phyloP scores from a whole-genome alignment of 2,888 invertebrate species.

The Ypsolopha scabrella region DNA sequence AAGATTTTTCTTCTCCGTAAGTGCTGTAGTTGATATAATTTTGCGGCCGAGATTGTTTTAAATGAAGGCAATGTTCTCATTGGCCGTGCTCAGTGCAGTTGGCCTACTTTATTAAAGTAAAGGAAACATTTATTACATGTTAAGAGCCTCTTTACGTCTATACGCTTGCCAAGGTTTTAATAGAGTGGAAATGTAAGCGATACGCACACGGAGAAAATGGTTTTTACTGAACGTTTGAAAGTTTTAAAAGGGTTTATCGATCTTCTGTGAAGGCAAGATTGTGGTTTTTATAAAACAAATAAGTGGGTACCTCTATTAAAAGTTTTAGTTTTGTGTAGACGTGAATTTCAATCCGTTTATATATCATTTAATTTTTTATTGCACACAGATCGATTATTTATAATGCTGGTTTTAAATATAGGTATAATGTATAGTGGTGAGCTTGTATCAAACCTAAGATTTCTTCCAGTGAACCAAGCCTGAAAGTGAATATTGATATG shows the following conservation, averaged over 20 bases:
- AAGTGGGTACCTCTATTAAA: too few relatives aligned
- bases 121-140: slow-evolving; percentile 57
- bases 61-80: slow-evolving; percentile 43
- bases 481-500: too few relatives aligned
- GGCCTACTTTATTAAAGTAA: slow-evolving; percentile 44
- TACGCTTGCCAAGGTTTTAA: slow-evolving; percentile 42
- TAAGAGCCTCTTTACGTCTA: slow-evolving; percentile 51
- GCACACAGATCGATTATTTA: too few relatives aligned
- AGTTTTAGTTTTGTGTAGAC: too few relatives aligned
- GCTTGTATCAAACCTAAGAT: too few relatives aligned
- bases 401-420: too few relatives aligned
- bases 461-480: too few relatives aligned
- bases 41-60: slow-evolving; percentile 28
- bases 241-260: background rate
- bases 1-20: background rate
- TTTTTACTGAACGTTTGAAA: background rate
- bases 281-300: too few relatives aligned
- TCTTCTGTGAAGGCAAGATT: too few relatives aligned
- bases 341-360: too few relatives aligned
- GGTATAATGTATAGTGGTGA: too few relatives aligned
- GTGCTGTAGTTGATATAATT: slow-evolving; percentile 3
- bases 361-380: too few relatives aligned
- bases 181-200: slow-evolving; percentile 24
- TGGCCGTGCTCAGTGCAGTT: slow-evolving; percentile 25
- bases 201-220: background rate